Evolutionary conservation across 2,113 vertebrate species (phyloP).

Genomic region (Dicerorhinus sumatrensis): DNA sequence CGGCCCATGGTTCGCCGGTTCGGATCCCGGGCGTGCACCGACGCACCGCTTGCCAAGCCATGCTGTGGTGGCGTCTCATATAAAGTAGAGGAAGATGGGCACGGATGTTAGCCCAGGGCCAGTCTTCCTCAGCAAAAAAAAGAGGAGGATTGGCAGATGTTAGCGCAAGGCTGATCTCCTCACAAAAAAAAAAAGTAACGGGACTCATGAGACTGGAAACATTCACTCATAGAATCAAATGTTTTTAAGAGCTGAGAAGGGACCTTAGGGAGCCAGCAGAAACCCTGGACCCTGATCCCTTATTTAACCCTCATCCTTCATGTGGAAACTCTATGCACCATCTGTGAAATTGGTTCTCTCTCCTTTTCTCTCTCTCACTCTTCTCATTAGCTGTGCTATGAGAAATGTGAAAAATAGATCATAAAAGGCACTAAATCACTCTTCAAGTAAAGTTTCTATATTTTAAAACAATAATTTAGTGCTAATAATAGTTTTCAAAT

Average conservation of each 20-base stretch:
- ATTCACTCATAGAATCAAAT: not conserved
- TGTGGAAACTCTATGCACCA: not conserved
- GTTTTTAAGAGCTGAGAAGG: not conserved
- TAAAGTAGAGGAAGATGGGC: too few species aligned
- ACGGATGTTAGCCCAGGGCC: too few species aligned
- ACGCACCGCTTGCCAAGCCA: too few species aligned
- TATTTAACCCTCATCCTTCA: not conserved
- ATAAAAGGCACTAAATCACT: not conserved
- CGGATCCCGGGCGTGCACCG: too few species aligned
- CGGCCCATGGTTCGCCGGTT: too few species aligned
- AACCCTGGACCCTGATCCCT: not conserved
- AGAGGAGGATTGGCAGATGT: too few species aligned
- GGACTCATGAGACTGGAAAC: not conserved
- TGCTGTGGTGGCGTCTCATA: too few species aligned
- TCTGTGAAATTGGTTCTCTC: not conserved
- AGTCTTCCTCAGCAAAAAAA: too few species aligned
- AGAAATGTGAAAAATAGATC: not conserved
- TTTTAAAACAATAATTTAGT: not conserved
- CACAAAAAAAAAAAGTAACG: not conserved
- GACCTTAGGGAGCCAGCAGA: not conserved
- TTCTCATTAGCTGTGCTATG: not conserved
- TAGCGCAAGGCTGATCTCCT: too few species aligned
- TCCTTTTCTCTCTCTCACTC: not conserved
- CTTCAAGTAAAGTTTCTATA: not conserved
- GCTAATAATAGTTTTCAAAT: not conserved